Base-by-base conservation (phyloP, 35 echinoderm and acorn worm genomes). In the Nesometra sesokonis region DNA sequence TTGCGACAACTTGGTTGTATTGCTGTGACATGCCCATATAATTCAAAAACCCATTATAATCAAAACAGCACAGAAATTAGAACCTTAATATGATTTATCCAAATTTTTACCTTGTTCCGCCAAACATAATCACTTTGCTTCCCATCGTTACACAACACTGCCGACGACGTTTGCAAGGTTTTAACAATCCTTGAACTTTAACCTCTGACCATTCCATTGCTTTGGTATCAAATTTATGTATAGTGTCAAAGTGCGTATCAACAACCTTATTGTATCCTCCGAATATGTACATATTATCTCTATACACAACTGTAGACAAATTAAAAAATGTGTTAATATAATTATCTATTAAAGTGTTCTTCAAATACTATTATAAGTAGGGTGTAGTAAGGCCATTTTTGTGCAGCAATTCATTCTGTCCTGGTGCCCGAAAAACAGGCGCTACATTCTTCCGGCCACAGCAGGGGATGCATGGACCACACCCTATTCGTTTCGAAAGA, bases 241-340 rank as follows among this genome's bases (percentile, higher is more conserved):
- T 35, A 34, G 94, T 93, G 57, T 99, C 91, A 85, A 92, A 99
- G 79, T 99, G 96, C 35, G 82, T 89, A 80, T 86, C 77, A 57
- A 82, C 84, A n/a, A 93, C 39, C 43, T 91, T 34, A 85, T 99
- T 99, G 91, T 90, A 98, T 32, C 95, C 95, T 40, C 92, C 95
- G 87, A 94, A 98, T 31, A 98, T 90, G 35, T 86, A 94, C 84
- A 94, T 35, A 77, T 88, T 82, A 23, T 79, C 90, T 40, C 89
- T 86, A 37, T 91, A 81, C 27, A 97, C 35, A 82, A 97, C 94
- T 97, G 84, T 76, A 32, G 33, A 43, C 23, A 43, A 0, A 27
- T 30, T 76, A 85, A 0, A 30, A 3, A 52, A 0, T 52, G 39
- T n/a, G n/a, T n/a, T n/a, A n/a, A n/a, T n/a, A n/a, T n/a, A n/a